Evolutionary conservation across 1,140 invertebrate genomes (phyloP).

Genomic region (Rhizoglyphus robini): DNA sequence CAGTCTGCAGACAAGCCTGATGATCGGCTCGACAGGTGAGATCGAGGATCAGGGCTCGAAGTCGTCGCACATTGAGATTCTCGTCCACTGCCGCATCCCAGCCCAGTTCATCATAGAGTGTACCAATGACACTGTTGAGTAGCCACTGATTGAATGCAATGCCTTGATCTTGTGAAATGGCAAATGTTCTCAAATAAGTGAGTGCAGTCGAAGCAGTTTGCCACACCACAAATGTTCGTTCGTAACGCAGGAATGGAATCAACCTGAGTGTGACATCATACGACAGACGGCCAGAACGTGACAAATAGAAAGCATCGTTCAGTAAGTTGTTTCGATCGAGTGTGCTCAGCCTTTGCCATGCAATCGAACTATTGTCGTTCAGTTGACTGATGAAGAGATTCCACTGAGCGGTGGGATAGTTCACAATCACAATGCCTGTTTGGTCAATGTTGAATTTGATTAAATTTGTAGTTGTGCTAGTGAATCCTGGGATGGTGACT

Average conservation of each 20-base stretch:
- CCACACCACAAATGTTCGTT: not conserved
- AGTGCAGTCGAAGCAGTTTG: not conserved
- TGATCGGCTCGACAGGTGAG: not conserved
- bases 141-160: conserved; percentile 3
- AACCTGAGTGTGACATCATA: conserved; percentile 28
- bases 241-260: conserved; percentile 13
- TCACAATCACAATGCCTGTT: conserved; percentile 50
- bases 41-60: not conserved
- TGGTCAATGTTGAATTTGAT: conserved; percentile 43
- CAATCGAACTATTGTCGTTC: not conserved
- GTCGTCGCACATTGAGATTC: not conserved
- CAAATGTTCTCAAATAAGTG: not conserved
- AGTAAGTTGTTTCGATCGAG: conserved; percentile 31
- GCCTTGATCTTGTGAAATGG: not conserved
- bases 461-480: conserved; percentile 46
- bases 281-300: conserved; percentile 27
- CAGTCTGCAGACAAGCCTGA: not conserved
- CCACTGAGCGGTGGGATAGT: conserved; percentile 46
- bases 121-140: not conserved
- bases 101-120: not conserved
- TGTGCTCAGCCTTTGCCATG: not conserved
- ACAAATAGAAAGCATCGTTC: conserved; percentile 35
- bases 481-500: not conserved
- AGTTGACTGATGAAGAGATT: not conserved
- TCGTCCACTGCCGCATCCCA: not conserved